Conservation (phyloP, 2,888 invertebrate genomes). For the Tolmerus cingulatus region DNA sequence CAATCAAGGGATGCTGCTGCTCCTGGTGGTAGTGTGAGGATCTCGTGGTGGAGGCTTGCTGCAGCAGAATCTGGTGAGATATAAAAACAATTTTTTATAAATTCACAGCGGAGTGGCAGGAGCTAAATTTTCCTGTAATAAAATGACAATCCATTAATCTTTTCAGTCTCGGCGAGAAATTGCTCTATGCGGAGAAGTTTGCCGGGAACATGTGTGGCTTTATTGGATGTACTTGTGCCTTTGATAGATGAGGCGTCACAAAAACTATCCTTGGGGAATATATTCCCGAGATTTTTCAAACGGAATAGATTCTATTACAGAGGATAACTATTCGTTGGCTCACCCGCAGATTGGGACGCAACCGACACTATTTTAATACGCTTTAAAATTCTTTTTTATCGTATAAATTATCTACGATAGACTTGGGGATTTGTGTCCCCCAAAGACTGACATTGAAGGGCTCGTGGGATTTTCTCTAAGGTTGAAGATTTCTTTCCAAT, state of each 20-base stretch:
- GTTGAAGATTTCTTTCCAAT: background rate
- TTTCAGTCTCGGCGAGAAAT: conserved; percentile 15
- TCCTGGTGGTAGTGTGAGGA: background rate
- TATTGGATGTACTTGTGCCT: conserved; percentile 32
- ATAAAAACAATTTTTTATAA: conserved; percentile 31
- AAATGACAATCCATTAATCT: conserved; percentile 38
- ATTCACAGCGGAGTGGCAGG: background rate
- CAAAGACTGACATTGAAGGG: background rate
- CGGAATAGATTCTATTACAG: background rate
- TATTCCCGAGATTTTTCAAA: background rate
- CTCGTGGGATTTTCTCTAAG: background rate
- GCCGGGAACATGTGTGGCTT: conserved; percentile 16
- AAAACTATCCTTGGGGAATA: background rate
- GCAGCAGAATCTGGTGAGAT: background rate
- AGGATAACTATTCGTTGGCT: background rate
- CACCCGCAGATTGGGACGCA: background rate
- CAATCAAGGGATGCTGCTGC: background rate
- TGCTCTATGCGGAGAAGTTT: conserved; percentile 12
- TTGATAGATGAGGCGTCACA: conserved; percentile 19
- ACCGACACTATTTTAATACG: background rate
- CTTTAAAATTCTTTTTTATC: background rate
- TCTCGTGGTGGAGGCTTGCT: background rate
- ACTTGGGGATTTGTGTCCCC: background rate
- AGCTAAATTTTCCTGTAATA: conserved; percentile 18
- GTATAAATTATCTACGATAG: background rate